Base-by-base conservation (phyloP, 2,888 invertebrate species). In the Octodonta nipae region DNA sequence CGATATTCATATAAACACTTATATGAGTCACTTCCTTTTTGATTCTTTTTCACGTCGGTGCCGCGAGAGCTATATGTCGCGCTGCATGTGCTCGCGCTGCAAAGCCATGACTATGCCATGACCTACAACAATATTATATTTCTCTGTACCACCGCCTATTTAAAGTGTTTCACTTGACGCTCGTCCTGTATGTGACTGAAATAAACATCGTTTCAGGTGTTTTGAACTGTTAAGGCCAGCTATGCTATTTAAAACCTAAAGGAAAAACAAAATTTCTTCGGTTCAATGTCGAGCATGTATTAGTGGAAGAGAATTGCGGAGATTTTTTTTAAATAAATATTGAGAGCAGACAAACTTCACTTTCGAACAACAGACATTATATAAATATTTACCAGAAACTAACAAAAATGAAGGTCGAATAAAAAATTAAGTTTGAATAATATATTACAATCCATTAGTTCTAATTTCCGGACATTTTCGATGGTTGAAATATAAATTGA, bases 131-230 rank as follows among this genome's bases (percentile, higher is more conserved):
- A 49, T 50, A 51, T 50, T 49, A 47, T 49, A 50, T 50, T 51
- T 47, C 47, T 40, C 46, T 43, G 37, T 34, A n/a, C n/a, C n/a
- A n/a, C 37, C 33, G 40, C 24, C 5, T 38, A 34, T 47, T 43
- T 42, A 45, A 46, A 46, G 36, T 40, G 38, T 40, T 36, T 32
- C 35, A 42, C 38, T 38, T 42, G 39, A 36, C 32, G 32, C 33
- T 29, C 33, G 33, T 32, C 33, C 41, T 10, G 10, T 42, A 42
- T 36, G 46, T 42, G 49, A 46, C 51, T 46, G 47, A 50, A 54
- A 52, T 51, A 54, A 53, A 55, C 51, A 46, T 43, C 42, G 43
- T 45, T 47, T 45, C 51, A 53, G 52, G 52, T 55, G 49, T 53
- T 48, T 54, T 53, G 51, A 55, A 55, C 53, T 52, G 45, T 11